Percentiles rank a stretch among this genome's conserved stretches.
Evolutionary conservation across 1,140 invertebrate species (phyloP).

Genomic region (Lepidostoma basale): DNA sequence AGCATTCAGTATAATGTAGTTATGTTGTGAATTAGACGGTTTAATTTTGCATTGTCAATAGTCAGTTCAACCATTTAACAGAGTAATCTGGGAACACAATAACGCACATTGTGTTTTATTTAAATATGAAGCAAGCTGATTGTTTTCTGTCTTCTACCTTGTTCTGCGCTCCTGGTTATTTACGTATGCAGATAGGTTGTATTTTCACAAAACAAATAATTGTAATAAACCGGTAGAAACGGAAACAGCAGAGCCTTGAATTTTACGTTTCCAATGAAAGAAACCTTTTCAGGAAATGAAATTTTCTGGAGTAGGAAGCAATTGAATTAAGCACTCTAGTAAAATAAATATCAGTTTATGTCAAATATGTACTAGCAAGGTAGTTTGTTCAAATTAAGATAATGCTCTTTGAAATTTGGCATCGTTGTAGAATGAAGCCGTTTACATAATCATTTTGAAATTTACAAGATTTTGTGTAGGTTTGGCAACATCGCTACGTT

Average conservation of each 20-base stretch:
- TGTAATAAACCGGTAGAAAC: background rate
- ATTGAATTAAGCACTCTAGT: slow-evolving; percentile 12
- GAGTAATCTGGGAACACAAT: background rate
- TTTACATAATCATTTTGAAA: background rate
- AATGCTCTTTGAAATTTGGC: background rate
- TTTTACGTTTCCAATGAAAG: background rate
- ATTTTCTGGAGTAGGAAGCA: slow-evolving; percentile 2
- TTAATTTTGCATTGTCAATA: no score
- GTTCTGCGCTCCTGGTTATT: no score
- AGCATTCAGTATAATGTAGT: no score
- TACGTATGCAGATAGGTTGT: no score
- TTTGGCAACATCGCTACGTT: no score
- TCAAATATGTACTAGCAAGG: background rate
- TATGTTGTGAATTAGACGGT: no score
- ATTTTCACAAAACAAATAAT: no score
- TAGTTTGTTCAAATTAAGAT: slow-evolving; percentile 9
- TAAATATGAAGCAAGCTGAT: no score
- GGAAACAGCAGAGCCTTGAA: background rate
- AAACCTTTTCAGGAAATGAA: slow-evolving; percentile 12
- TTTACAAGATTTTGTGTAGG: no score
- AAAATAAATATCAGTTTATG: slow-evolving; percentile 9
- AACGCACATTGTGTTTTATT: no score
- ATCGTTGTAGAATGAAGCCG: background rate
- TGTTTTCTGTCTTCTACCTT: no score
- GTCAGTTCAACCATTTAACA: no score